A percentile compares a stretch with the other conserved stretches of the same genome.
These are phyloP conservation scores for Desoria tigrina DNA, from an alignment of 2,888 invertebrate species.

Conservation along the genomic window DNA sequence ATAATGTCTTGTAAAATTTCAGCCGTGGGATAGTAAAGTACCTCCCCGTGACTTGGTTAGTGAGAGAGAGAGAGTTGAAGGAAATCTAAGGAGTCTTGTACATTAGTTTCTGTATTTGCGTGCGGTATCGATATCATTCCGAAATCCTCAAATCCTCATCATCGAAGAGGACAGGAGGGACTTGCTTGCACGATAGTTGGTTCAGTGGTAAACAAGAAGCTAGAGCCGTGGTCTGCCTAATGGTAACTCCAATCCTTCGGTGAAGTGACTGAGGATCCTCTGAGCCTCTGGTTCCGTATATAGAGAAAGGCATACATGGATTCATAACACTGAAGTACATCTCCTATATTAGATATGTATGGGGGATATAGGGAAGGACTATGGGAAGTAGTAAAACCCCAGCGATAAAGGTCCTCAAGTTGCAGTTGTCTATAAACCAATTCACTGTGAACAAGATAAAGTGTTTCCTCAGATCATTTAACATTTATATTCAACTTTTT, in stretches of 20 bases:
- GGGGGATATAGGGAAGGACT: background rate
- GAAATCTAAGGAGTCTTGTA: too few relatives aligned
- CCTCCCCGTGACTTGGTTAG: too few relatives aligned
- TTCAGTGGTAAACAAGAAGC: constrained; percentile 10
- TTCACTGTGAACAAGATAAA: constrained; percentile 50
- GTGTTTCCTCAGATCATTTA: constrained; percentile 49
- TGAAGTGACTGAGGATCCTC: background rate
- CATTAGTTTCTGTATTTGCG: too few relatives aligned
- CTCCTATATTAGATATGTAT: too few relatives aligned
- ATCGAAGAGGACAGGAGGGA: background rate
- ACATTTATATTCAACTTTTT: constrained; percentile 27
- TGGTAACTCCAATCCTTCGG: constrained; percentile 8
- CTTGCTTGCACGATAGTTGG: too few relatives aligned
- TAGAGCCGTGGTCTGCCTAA: background rate
- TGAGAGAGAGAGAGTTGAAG: too few relatives aligned
- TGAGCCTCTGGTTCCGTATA: background rate
- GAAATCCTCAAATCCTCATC: too few relatives aligned
- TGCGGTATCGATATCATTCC: too few relatives aligned
- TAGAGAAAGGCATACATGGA: background rate
- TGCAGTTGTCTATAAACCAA: constrained; percentile 32
- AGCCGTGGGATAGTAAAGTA: too few relatives aligned
- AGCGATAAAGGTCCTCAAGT: constrained; percentile 26
- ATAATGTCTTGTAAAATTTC: too few relatives aligned
- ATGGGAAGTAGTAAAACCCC: constrained; percentile 18
- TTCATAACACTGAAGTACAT: constrained; percentile 1